A percentile compares a stretch with the other conserved stretches of the same genome.
Evolutionary conservation across 2,113 vertebrate species (phyloP).

Genomic region (Aspiorhynchus laticeps): DNA sequence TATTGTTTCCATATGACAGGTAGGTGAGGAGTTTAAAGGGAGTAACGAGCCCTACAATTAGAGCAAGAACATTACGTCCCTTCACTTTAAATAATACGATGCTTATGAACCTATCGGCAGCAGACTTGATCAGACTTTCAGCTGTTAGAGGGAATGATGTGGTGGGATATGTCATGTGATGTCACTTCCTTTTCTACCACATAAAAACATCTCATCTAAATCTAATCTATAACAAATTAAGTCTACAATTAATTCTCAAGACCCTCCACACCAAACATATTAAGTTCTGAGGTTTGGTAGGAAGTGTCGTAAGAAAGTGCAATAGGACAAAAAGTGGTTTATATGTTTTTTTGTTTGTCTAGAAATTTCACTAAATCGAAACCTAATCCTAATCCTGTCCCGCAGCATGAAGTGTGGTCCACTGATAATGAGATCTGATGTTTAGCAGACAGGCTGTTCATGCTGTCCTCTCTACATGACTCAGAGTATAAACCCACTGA

Average conservation of each 20-base stretch:
- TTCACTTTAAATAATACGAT: background rate
- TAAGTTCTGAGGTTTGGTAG: background rate
- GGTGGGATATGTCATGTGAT: background rate
- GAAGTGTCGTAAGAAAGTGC: background rate
- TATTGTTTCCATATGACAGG: background rate
- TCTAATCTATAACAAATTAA: background rate
- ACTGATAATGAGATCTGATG: slow-evolving; percentile 19
- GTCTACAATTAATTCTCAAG: background rate
- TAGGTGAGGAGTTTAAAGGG: background rate
- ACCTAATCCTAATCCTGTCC: background rate
- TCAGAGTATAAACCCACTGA: background rate
- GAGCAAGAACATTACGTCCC: background rate
- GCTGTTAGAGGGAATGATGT: background rate
- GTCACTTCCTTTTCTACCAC: background rate
- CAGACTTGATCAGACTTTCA: background rate
- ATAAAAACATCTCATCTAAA: background rate
- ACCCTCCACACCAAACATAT: background rate
- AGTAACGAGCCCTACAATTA: background rate
- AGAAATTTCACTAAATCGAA: background rate
- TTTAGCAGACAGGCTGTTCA: slow-evolving; percentile 13
- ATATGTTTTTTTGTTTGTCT: background rate
- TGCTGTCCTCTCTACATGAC: slow-evolving; percentile 15
- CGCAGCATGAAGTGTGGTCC: background rate
- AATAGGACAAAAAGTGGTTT: background rate
- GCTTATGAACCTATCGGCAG: background rate